Conservation (phyloP, 2,797 vertebrate species). For the Gobionotothen gibberifrons region DNA sequence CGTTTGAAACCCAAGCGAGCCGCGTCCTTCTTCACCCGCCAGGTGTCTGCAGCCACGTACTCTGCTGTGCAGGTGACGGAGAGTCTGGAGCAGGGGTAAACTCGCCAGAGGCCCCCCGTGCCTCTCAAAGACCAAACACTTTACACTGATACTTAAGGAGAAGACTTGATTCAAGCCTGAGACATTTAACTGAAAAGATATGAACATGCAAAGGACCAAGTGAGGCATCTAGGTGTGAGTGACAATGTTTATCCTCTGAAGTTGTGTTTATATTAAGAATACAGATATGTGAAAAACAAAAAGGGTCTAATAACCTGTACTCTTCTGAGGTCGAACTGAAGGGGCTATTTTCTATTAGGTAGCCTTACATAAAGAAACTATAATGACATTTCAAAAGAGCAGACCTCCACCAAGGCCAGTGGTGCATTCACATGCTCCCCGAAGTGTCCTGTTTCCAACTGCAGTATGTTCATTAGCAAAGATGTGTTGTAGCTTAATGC, state of each 20-base stretch:
- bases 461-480: no score
- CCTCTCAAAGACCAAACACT: conserved; percentile 80
- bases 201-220: conserved; percentile 81
- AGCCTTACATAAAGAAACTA: conserved; percentile 26
- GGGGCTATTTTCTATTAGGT: conserved; percentile 35
- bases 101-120: neutral
- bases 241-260: conserved; percentile 72
- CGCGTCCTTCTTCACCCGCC: conserved; percentile 90
- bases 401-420: no score
- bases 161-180: conserved; percentile 45
- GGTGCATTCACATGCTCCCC: no score
- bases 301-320: conserved; percentile 28
- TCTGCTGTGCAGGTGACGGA: conserved; percentile 86
- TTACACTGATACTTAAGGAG: conserved; percentile 67
- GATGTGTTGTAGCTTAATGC: no score
- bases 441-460: no score
- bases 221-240: conserved; percentile 63
- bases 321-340: conserved; percentile 53
- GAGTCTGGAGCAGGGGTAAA: conserved; percentile 87
- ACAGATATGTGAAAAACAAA: conserved; percentile 66
- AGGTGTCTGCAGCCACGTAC: conserved; percentile 83
- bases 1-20: conserved; percentile 92
- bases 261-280: conserved; percentile 62
- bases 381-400: no score
- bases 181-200: conserved; percentile 60